Base-by-base conservation (phyloP, 2,797 vertebrate genomes). In the Harpagifer antarcticus region DNA sequence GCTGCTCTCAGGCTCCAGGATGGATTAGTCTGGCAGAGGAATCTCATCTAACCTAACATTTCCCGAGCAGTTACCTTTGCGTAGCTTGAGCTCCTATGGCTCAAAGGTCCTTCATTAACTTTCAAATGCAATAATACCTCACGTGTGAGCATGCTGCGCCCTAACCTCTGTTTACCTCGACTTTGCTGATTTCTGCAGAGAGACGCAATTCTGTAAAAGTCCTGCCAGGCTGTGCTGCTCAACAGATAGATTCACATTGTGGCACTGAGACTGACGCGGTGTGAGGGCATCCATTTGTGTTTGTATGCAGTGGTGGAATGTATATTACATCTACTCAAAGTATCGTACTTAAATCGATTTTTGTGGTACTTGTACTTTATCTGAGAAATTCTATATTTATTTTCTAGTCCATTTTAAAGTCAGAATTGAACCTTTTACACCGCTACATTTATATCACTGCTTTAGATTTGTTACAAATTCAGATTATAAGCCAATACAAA, bases 11-110 rank as follows among this genome's bases (percentile, higher is more conserved):
- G 90, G 85, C 91, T 91, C 87, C 86, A 88, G 89, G 89, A 94
- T 91, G 92, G 93, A 94, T 95, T 94, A 94, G 93, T 91, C 88
- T 90, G 89, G 87, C 87, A 79, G 85, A 91, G 90, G 88, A 90
- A 91, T 94, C 90, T 94, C 93, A 90, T 94, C 92, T 93, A 94
- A 94, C 91, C 92, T 93, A 93, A 93, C 91, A 92, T 92, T 94
- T 94, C 91, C 91, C 68, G 80, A 91, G 92, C 93, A 86, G 86
- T 91, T 93, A 92, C 88, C 91, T 93, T 89, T 91, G 90, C 90
- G 84, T 89, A 87, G 82, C 88, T 83, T 79, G 79, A 85, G 87
- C 86, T 81, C 74, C 81, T 72, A 80, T 81, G 90, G 86, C 88
- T 90, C 89, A 90, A 85, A 93, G 90, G 89, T 91, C 85, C 89